These are phyloP conservation scores for Oryzias woworae DNA, from an alignment of 2,113 vertebrate species.

Conservation along the genomic window DNA sequence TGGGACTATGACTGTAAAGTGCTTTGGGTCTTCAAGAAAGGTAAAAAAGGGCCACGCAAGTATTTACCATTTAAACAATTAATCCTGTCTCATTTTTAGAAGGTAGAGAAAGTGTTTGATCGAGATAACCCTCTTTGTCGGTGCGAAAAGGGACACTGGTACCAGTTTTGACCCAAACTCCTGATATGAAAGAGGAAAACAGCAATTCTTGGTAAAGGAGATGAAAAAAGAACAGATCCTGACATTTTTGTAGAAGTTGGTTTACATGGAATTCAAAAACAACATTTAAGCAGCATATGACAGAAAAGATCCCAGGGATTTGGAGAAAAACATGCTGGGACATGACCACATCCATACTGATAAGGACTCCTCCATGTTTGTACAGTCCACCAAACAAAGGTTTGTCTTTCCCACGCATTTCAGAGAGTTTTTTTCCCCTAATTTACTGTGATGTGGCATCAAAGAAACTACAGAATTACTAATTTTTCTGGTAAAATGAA, in stretches of 20 bases:
- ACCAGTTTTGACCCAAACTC: constrained; percentile 7
- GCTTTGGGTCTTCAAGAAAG: too few relatives aligned
- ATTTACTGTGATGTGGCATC: too few relatives aligned
- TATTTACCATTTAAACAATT: constrained; percentile 63
- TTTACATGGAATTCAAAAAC: constrained; percentile 5
- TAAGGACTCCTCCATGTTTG: not conserved
- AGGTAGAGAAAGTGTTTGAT: constrained; percentile 43
- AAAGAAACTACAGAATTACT: too few relatives aligned
- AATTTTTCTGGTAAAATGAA: too few relatives aligned
- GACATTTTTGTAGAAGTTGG: not conserved
- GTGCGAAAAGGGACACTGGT: constrained; percentile 29
- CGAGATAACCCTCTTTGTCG: constrained; percentile 66
- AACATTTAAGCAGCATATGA: constrained; percentile 21
- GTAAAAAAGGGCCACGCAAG: too few relatives aligned
- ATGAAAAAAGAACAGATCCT: not conserved
- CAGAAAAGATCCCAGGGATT: constrained; percentile 20
- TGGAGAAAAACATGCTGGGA: constrained; percentile 21
- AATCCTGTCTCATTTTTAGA: constrained; percentile 77
- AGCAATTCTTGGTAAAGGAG: too few relatives aligned
- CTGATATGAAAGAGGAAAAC: not conserved
- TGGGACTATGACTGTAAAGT: too few relatives aligned
- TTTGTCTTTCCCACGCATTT: too few relatives aligned
- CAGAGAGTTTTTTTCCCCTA: too few relatives aligned
- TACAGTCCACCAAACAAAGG: too few relatives aligned
- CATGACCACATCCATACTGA: constrained; percentile 1